Evolutionary conservation across 2,113 vertebrate species (phyloP).

Genomic region (Onychostruthus taczanowskii): DNA sequence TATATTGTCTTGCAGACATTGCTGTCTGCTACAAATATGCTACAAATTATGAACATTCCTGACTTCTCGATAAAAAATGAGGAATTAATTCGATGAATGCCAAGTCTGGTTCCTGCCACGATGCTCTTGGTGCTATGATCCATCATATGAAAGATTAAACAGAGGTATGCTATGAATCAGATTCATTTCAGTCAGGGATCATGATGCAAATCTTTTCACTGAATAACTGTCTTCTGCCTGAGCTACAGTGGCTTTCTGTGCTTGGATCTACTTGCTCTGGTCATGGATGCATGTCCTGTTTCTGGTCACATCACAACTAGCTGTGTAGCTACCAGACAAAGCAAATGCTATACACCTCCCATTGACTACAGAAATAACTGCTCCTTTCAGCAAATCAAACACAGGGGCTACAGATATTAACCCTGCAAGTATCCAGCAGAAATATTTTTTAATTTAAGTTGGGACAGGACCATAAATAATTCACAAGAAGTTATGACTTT

Average conservation of each 20-base stretch:
- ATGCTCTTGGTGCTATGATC: slow-evolving; percentile 40
- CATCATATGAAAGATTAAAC: slow-evolving; percentile 42
- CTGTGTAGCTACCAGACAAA: not conserved
- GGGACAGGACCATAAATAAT: slow-evolving; percentile 42
- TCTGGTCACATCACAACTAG: not conserved
- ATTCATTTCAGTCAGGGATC: not conserved
- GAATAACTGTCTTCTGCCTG: slow-evolving; percentile 27
- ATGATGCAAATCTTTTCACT: not conserved
- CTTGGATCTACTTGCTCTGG: not conserved
- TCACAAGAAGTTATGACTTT: slow-evolving; percentile 29
- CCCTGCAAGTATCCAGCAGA: not conserved
- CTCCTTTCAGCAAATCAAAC: not conserved
- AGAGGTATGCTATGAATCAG: slow-evolving; percentile 34
- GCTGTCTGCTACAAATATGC: slow-evolving; percentile 11
- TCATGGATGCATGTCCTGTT: not conserved
- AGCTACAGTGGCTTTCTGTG: not conserved
- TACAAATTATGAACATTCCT: slow-evolving; percentile 50
- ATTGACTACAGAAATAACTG: not conserved
- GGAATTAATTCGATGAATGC: slow-evolving; percentile 55
- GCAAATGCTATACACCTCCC: not conserved
- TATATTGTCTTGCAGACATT: slow-evolving; percentile 10
- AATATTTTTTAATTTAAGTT: slow-evolving; percentile 37
- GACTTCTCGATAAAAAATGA: slow-evolving; percentile 50
- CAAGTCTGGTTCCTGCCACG: slow-evolving; percentile 45
- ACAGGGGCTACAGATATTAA: slow-evolving; percentile 20